Evolutionary conservation across 2,113 vertebrate species (phyloP).

Genomic region (Mesembrinibis cayennensis): DNA sequence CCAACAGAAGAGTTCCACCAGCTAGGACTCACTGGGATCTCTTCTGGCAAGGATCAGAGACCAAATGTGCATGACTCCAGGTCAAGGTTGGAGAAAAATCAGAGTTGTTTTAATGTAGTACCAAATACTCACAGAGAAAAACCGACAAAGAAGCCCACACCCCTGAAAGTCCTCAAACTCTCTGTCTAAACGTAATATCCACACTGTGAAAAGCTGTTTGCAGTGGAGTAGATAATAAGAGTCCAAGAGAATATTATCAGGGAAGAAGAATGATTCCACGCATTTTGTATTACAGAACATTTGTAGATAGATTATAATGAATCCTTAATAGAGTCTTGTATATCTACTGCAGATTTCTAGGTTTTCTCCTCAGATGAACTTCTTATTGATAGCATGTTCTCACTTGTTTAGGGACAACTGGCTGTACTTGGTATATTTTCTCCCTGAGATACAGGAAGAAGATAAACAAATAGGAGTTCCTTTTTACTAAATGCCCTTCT

Average conservation of each 20-base stretch:
- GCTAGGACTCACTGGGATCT: background rate
- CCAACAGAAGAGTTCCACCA: background rate
- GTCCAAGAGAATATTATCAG: background rate
- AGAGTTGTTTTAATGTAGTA: background rate
- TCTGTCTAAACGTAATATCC: background rate
- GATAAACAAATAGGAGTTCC: background rate
- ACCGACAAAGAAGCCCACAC: rapidly evolving
- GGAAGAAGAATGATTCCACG: background rate
- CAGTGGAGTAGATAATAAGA: background rate
- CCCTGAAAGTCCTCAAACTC: background rate
- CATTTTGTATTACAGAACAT: background rate
- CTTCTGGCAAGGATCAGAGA: background rate
- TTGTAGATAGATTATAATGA: background rate
- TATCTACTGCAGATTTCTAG: background rate
- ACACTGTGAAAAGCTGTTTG: background rate
- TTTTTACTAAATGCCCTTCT: background rate
- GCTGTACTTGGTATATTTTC: background rate
- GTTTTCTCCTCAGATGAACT: background rate
- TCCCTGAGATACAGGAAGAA: background rate
- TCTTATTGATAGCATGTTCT: background rate
- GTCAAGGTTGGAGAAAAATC: background rate
- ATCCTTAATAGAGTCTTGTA: background rate
- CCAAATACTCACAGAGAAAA: background rate
- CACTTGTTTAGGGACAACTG: background rate
- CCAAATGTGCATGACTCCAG: background rate